Evolutionary conservation across 2,797 vertebrate species (phyloP).

Genomic region (Myotis vivesi): DNA sequence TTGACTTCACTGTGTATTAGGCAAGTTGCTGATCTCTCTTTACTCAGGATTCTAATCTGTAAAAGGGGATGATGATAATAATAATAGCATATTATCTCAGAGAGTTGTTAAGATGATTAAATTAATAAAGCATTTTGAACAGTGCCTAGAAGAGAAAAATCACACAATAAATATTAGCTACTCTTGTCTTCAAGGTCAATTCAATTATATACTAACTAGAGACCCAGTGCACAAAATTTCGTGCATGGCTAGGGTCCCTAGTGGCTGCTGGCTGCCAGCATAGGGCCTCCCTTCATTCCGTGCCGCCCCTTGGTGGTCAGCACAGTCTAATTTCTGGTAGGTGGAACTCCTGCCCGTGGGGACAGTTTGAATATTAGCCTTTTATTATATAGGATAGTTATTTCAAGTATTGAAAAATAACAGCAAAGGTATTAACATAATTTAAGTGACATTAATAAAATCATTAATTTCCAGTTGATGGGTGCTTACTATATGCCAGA

Average conservation of each 20-base stretch:
- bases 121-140: neutral
- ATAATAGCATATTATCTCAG: neutral
- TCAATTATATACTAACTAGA: neutral
- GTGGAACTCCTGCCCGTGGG: too few species aligned
- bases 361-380: too few species aligned
- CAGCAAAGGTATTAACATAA: neutral
- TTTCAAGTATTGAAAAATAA: neutral
- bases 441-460: neutral
- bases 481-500: neutral
- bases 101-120: neutral
- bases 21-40: neutral
- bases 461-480: neutral
- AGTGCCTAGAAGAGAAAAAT: neutral
- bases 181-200: neutral
- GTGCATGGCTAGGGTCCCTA: too few species aligned
- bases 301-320: too few species aligned
- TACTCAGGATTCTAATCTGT: neutral
- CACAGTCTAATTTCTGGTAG: too few species aligned
- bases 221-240: too few species aligned
- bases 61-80: neutral
- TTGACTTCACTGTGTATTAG: neutral
- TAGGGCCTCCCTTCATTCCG: too few species aligned
- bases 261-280: too few species aligned
- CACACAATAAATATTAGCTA: neutral
- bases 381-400: neutral